Base-by-base conservation (phyloP, 2,113 vertebrate species). In the Nannobrachium achirus region DNA sequence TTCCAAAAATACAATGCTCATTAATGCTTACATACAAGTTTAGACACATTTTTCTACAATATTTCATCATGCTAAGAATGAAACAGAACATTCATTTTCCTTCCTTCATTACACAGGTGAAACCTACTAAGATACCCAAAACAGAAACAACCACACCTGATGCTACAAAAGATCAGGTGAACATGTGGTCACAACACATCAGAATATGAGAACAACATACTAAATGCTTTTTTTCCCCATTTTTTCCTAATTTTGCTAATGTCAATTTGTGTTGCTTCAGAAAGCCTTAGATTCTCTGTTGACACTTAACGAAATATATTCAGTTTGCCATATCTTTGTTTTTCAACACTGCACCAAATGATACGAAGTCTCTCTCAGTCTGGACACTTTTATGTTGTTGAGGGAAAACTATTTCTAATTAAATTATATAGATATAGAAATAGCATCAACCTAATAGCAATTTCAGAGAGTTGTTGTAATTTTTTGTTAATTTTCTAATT, bases 91-190 rank as follows among this genome's bases (percentile, higher is more conserved):
- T 25, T 66, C 3, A 45, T 75, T 66, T 64, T 63, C 39, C 60
- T 78, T 67, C 56, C 33, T 2, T 59, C 87, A 55, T 74, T 69
- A 48, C 53, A 13, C 86, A 93, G 93, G 91, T 86, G 72, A 70
- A 81, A 63, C 71, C 92, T 33, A 86, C 88, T 69, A 94, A 93
- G 89, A 71, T 88, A 13, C 52, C 87, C 82, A 94, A 92, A 89
- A 86, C 90, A 79, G 90, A 88, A 69, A 74, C 85, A 58, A 78
- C 82, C n/a, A 64, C 81, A 76, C 80, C 90, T 10, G 90, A 88
- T 79, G 87, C 82, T 57, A 5, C 90, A 38, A 92, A 88, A 82
- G 91, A 91, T n/a, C 90, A 92, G 92, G 93, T 94, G 89, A 92
- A 45, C 48, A 39, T 8, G 73, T 41, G 53, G 39, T 72, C 3